phyloP scores from a whole-genome alignment of 2,888 invertebrate genomes.

The Octonoba sinensis region DNA sequence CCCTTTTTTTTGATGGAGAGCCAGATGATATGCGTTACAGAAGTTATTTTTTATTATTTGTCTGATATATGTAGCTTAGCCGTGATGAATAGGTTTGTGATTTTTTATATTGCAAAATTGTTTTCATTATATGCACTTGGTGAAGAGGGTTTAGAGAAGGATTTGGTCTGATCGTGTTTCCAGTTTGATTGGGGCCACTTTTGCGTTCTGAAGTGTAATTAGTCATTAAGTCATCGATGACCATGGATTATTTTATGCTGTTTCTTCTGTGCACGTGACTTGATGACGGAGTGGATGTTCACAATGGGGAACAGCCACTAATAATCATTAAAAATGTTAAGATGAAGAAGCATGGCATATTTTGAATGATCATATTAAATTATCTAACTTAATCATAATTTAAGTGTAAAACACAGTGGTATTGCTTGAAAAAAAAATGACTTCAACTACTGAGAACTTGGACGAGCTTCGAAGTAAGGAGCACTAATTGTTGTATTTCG shows the following conservation, averaged over 20 bases:
- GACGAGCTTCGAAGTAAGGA: too few relatives aligned
- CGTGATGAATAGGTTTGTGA: conserved; percentile 13
- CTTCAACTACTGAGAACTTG: too few relatives aligned
- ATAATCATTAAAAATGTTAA: too few relatives aligned
- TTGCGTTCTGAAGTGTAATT: conserved; percentile 58
- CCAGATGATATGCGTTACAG: conserved; percentile 38
- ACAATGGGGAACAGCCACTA: background rate
- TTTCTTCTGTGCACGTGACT: conserved; percentile 50
- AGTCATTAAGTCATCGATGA: conserved; percentile 61
- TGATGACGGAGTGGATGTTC: conserved; percentile 11
- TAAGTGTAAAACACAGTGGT: too few relatives aligned
- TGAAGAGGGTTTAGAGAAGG: conserved; percentile 22
- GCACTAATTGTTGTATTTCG: too few relatives aligned
- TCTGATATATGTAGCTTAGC: too few relatives aligned
- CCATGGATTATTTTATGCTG: conserved; percentile 37
- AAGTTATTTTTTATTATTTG: conserved; percentile 21
- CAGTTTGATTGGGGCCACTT: conserved; percentile 46
- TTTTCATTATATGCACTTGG: conserved; percentile 26
- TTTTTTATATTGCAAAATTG: conserved; percentile 16
- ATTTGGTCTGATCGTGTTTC: conserved; percentile 57
- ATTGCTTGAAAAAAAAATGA: too few relatives aligned
- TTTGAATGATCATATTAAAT: too few relatives aligned
- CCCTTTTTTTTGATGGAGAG: conserved; percentile 54
- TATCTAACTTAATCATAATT: too few relatives aligned
- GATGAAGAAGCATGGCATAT: too few relatives aligned